phyloP scores from a whole-genome alignment of 23 tunicate species.

The Trididemnum clinides region DNA sequence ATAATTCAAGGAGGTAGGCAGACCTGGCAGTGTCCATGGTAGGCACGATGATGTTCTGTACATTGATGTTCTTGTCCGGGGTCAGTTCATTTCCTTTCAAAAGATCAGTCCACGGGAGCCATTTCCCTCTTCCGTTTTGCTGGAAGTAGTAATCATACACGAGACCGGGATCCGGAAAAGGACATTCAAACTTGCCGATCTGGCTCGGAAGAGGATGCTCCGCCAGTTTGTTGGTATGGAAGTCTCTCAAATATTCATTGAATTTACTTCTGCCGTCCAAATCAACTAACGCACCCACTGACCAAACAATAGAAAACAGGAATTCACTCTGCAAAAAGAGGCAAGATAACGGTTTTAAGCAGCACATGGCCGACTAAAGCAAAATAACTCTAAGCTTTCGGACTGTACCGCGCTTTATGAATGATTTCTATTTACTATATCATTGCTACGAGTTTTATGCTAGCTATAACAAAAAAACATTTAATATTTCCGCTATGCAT shows the following conservation, averaged over 20 bases:
- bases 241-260: conserved; percentile 62
- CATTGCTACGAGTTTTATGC: too few species aligned
- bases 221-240: conserved; percentile 57
- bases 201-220: conserved; percentile 74
- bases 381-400: too few species aligned
- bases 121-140: conserved; percentile 78
- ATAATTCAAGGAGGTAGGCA: conserved; percentile 81
- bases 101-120: conserved; percentile 90
- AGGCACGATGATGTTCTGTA: conserved; percentile 92
- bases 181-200: conserved; percentile 81
- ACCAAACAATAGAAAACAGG: conserved; percentile 92
- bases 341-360: too few species aligned
- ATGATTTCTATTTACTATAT: too few species aligned
- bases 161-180: conserved; percentile 71
- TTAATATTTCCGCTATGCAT: too few species aligned
- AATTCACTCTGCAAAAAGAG: conserved; percentile 73
- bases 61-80: conserved; percentile 66
- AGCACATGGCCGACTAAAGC: too few species aligned
- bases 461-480: too few species aligned
- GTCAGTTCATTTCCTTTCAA: conserved; percentile 58
- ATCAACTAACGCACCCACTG: conserved; percentile 78
- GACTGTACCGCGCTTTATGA: too few species aligned
- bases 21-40: conserved; percentile 99
- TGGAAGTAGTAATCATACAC: conserved; percentile 82
- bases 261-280: conserved; percentile 82